Conservation (phyloP, 2,113 vertebrate genomes). For the Apodemus speciosus region DNA sequence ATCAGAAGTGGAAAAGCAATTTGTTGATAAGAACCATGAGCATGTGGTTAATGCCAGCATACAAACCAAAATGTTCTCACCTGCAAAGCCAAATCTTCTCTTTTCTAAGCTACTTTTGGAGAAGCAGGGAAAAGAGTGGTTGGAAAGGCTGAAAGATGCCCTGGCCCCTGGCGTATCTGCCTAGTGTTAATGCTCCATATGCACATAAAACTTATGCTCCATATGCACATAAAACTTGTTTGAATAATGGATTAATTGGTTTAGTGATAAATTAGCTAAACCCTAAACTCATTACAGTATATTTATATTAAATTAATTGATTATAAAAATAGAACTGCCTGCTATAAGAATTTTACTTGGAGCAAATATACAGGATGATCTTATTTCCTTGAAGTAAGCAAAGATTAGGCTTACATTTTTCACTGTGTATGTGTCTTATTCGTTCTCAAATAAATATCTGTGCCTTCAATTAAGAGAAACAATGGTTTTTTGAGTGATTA, state of each 20-base stretch:
- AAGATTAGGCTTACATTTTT: neutral
- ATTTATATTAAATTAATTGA: conserved; percentile 64
- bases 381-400: conserved; percentile 35
- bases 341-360: conserved; percentile 52
- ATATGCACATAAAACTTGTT: neutral
- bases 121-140: neutral
- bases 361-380: neutral
- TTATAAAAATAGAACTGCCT: conserved; percentile 61
- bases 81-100: neutral
- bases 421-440: neutral
- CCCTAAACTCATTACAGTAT: conserved; percentile 15
- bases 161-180: accelerated
- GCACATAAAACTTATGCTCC: neutral
- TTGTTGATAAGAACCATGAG: neutral
- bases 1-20: neutral
- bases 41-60: neutral
- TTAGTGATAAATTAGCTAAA: conserved; percentile 55
- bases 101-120: neutral
- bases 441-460: neutral
- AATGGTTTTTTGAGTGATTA: conserved; percentile 35
- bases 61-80: neutral
- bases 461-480: neutral
- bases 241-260: conserved; percentile 37
- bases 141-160: neutral
- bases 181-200: neutral